Evolutionary conservation across 2,888 invertebrate genomes (phyloP).

Genomic region (Ypsolopha sequella): DNA sequence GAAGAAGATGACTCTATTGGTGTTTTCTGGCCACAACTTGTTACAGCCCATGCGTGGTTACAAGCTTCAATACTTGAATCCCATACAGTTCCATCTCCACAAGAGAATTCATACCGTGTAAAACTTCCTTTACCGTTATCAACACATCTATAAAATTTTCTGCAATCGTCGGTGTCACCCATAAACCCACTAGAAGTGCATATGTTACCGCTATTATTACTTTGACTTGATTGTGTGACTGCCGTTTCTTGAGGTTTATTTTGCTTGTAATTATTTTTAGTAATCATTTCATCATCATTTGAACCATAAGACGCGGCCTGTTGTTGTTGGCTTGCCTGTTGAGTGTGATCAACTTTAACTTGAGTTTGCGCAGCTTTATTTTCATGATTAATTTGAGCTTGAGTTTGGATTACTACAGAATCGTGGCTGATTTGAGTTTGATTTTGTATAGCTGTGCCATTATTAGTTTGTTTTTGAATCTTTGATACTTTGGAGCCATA

Average conservation of each 20-base stretch:
- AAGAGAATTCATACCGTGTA: constrained; percentile 65
- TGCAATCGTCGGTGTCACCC: constrained; percentile 66
- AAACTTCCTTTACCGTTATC: constrained; percentile 47
- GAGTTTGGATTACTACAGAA: constrained; percentile 30
- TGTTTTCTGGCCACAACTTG: constrained; percentile 25
- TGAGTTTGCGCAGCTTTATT: constrained; percentile 33
- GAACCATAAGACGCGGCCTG: constrained; percentile 25
- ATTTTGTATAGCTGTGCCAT: constrained; percentile 26
- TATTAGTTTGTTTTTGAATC: constrained; percentile 32
- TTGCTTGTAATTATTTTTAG: not conserved
- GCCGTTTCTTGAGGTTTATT: constrained; percentile 1
- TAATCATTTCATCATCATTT: not conserved
- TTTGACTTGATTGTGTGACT: constrained; percentile 3
- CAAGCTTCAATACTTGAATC: constrained; percentile 69
- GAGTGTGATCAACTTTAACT: constrained; percentile 34
- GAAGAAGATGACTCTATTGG: constrained; percentile 10
- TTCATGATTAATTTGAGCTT: constrained; percentile 32
- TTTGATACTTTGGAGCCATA: constrained; percentile 29
- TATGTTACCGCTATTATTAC: constrained; percentile 8
- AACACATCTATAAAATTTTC: constrained; percentile 78
- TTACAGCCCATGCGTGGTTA: constrained; percentile 68
- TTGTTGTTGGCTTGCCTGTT: constrained; percentile 33
- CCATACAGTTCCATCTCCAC: constrained; percentile 73
- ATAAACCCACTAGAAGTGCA: constrained; percentile 71
- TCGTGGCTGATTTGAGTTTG: constrained; percentile 32